phyloP scores from a whole-genome alignment of 2,888 invertebrate genomes.

The Ganaspis brasiliensis region DNA sequence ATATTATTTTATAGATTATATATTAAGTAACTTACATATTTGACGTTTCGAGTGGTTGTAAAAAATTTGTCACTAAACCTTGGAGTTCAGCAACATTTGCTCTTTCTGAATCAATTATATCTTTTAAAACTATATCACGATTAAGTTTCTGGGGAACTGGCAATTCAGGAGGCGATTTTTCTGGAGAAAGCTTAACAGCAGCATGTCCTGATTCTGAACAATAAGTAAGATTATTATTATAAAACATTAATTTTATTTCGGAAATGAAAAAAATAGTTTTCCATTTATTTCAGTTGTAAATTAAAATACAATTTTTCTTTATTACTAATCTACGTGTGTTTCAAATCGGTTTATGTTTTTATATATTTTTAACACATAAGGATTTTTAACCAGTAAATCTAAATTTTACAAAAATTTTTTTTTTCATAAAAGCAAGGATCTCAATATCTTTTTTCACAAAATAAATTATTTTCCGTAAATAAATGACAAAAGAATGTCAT shows the following conservation, averaged over 20 bases:
- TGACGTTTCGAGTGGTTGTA: slow-evolving; percentile 92
- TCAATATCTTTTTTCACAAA: no score
- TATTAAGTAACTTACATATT: slow-evolving; percentile 87
- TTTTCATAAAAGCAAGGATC: no score
- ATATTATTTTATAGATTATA: slow-evolving; percentile 35
- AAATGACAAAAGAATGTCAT: no score
- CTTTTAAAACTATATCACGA: slow-evolving; percentile 92
- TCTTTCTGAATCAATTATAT: slow-evolving; percentile 95
- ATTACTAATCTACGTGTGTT: no score
- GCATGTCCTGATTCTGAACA: slow-evolving; percentile 71
- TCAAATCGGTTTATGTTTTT: no score
- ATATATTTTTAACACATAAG: no score
- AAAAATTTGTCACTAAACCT: slow-evolving; percentile 91
- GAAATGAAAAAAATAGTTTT: slow-evolving; percentile 12
- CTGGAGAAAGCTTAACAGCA: slow-evolving; percentile 85
- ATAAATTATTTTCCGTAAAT: no score
- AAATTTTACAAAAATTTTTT: no score
- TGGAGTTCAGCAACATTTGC: slow-evolving; percentile 95
- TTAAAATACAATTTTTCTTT: no score
- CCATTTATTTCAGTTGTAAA: no score
- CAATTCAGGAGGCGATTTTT: slow-evolving; percentile 82
- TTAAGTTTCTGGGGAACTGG: slow-evolving; percentile 86
- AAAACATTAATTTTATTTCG: slow-evolving; percentile 40
- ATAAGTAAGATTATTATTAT: no score
- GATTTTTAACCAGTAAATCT: no score